Conservation (phyloP, 2,888 invertebrate species). For the Athripsodes cinereus region DNA sequence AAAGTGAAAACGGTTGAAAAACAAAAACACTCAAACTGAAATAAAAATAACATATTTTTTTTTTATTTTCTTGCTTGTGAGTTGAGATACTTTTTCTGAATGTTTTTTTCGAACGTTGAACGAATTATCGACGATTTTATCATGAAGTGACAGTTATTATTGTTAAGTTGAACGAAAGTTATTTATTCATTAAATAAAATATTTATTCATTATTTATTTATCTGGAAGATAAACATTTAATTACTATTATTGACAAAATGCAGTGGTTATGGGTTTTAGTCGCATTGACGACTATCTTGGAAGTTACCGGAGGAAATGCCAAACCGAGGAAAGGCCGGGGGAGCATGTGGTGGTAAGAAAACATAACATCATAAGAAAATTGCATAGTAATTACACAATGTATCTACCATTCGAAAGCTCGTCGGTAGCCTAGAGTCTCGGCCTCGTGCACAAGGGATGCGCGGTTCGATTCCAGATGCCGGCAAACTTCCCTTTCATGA, state of each 20-base stretch:
- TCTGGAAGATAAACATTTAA: neutral
- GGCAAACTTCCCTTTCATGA: no score
- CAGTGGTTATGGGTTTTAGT: slow-evolving; percentile 52
- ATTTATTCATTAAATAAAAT: slow-evolving; percentile 10
- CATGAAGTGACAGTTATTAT: neutral
- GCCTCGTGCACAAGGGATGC: no score
- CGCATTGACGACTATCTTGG: slow-evolving; percentile 40
- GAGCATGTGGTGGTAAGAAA: slow-evolving; percentile 87
- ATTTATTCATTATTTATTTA: slow-evolving; percentile 5
- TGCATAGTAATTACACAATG: no score
- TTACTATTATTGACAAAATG: slow-evolving; percentile 35
- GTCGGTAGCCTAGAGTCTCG: no score
- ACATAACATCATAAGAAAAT: no score
- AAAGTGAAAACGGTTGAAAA: slow-evolving; percentile 15
- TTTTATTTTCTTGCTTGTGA: neutral
- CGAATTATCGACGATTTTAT: neutral
- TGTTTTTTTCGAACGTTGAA: neutral
- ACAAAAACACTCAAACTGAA: neutral
- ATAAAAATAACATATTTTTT: no score
- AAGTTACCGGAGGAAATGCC: slow-evolving; percentile 46
- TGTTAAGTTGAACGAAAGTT: no score
- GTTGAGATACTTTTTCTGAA: neutral
- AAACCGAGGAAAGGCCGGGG: slow-evolving; percentile 75
- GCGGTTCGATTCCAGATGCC: no score
- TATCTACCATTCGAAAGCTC: no score